A percentile compares a stretch with the other conserved stretches of the same genome.
phyloP scores from a whole-genome alignment of 2,888 invertebrate species.

The Onchidella celtica region DNA sequence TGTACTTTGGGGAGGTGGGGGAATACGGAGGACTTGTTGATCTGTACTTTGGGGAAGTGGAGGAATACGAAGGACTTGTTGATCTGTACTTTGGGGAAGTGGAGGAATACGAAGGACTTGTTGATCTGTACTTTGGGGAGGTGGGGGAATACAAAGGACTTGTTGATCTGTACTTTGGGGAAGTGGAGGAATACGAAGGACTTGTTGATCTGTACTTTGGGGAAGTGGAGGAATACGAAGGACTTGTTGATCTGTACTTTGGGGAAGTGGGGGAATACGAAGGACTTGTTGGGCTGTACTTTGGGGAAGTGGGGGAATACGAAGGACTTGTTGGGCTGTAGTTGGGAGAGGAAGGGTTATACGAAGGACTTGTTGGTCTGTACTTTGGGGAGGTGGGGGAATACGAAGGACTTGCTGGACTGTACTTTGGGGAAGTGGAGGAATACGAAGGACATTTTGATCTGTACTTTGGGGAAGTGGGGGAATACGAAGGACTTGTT shows the following conservation, averaged over 20 bases:
- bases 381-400: not conserved
- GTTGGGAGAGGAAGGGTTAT: not conserved
- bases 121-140: too few relatives aligned
- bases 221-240: not conserved
- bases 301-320: not conserved
- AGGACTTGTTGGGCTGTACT: not conserved
- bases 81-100: too few relatives aligned
- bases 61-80: not conserved
- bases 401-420: not conserved
- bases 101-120: too few relatives aligned
- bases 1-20: not conserved
- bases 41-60: not conserved
- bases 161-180: not conserved
- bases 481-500: not conserved
- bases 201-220: not conserved
- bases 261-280: not conserved
- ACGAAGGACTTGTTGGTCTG: not conserved
- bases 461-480: not conserved
- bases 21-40: too few relatives aligned
- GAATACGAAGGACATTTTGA: not conserved
- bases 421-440: not conserved
- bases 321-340: not conserved
- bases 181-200: too few relatives aligned
- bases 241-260: not conserved
- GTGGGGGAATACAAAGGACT: not conserved